A percentile compares a stretch with the other conserved stretches of the same genome.
phyloP scores from a whole-genome alignment of 1,140 invertebrate genomes.

The Pseudomyrmex pallidus region DNA sequence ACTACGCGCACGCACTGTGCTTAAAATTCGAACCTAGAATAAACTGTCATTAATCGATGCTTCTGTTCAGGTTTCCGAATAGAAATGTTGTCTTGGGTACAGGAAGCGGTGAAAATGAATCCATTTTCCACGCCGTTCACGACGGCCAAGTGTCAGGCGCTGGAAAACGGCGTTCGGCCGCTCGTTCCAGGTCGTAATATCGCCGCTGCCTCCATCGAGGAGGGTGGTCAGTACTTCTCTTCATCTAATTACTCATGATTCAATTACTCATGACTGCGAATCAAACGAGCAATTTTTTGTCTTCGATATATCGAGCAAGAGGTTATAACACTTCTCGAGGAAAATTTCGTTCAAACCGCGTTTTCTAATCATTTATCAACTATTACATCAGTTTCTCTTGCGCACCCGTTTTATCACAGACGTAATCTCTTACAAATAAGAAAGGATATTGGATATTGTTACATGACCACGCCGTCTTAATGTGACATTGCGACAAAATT shows the following conservation, averaged over 20 bases:
- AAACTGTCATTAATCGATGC: conserved; percentile 30
- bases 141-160: conserved; percentile 87
- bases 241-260: not conserved
- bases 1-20: not conserved
- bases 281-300: not conserved
- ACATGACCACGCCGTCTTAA: too few relatives aligned
- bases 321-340: conserved; percentile 1
- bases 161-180: conserved; percentile 78
- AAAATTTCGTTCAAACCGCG: too few relatives aligned
- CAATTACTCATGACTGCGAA: too few relatives aligned
- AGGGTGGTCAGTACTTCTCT: conserved; percentile 82
- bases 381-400: too few relatives aligned
- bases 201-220: conserved; percentile 86
- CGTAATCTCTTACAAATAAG: too few relatives aligned
- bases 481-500: too few relatives aligned
- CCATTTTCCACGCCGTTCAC: conserved; percentile 90
- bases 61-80: conserved; percentile 64
- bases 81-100: conserved; percentile 89
- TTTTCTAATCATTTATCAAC: too few relatives aligned
- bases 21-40: conserved; percentile 24
- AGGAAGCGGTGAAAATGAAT: conserved; percentile 91
- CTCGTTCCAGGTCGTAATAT: conserved; percentile 86
- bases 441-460: too few relatives aligned
- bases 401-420: too few relatives aligned
- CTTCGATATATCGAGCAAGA: not conserved